phyloP scores from a whole-genome alignment of 2,113 vertebrate genomes.

The Callocephalon fimbriatum region DNA sequence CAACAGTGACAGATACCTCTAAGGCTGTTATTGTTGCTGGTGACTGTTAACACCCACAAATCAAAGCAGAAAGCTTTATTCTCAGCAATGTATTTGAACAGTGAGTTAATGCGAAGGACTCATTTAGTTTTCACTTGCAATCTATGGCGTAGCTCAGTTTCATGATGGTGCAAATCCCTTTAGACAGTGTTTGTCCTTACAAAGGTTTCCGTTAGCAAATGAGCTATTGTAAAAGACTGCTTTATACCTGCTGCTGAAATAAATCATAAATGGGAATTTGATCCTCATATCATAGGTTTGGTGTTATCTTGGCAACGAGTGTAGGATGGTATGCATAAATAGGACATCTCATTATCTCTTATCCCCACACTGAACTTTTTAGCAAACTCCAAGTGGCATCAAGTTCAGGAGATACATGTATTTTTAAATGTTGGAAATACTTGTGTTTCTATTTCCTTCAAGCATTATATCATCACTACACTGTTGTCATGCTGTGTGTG shows the following conservation, averaged over 20 bases:
- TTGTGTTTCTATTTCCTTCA: not conserved
- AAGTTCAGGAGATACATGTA: not conserved
- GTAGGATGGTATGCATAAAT: not conserved
- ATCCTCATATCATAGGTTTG: not conserved
- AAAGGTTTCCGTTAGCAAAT: not conserved
- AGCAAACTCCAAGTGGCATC: not conserved
- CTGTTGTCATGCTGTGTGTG: not conserved
- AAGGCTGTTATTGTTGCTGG: not conserved
- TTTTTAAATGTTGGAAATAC: not conserved
- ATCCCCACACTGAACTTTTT: not conserved
- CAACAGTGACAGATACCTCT: not conserved
- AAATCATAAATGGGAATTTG: not conserved
- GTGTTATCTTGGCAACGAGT: not conserved
- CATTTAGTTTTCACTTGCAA: not conserved
- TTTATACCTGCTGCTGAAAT: not conserved
- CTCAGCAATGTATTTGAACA: conserved; percentile 11
- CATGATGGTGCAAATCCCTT: not conserved
- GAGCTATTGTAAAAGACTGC: not conserved
- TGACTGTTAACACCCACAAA: not conserved
- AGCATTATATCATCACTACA: not conserved
- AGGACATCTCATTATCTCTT: not conserved
- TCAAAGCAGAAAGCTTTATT: not conserved
- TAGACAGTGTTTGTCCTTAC: not conserved
- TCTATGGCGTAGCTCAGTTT: not conserved
- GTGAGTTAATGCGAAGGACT: not conserved